Conservation (phyloP, 2,888 invertebrate species). For the Orthosia gothica region DNA sequence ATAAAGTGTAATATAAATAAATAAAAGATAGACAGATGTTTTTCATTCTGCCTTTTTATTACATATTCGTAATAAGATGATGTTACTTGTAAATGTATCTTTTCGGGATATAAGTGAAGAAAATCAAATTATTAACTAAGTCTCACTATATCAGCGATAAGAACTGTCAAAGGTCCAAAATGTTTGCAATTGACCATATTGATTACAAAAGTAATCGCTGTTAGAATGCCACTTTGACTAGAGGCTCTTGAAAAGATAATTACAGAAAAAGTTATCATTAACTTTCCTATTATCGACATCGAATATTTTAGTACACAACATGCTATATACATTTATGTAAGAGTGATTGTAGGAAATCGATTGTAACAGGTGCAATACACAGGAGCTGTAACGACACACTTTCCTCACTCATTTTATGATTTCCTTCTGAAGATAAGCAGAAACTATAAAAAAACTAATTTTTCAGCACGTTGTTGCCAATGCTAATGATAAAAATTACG, state of each 20-base stretch:
- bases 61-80: too few relatives aligned
- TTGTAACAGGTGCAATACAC: conserved; percentile 13
- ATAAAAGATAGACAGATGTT: too few relatives aligned
- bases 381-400: conserved; percentile 12
- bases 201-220: too few relatives aligned
- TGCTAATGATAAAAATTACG: neutral
- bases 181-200: too few relatives aligned
- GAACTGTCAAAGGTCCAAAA: too few relatives aligned
- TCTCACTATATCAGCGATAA: too few relatives aligned
- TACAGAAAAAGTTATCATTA: neutral
- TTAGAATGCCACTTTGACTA: too few relatives aligned
- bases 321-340: neutral
- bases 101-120: neutral
- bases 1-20: too few relatives aligned
- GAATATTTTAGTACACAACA: neutral
- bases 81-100: neutral
- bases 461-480: conserved; percentile 7
- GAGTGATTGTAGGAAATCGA: neutral
- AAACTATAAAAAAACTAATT: conserved; percentile 2
- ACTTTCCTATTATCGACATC: neutral
- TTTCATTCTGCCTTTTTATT: too few relatives aligned
- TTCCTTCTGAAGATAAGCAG: conserved; percentile 39
- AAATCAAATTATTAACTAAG: neutral
- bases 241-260: neutral
- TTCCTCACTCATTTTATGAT: conserved; percentile 26